phyloP scores from a whole-genome alignment of 2,888 invertebrate genomes.

The Harpagoxenus sublaevis region DNA sequence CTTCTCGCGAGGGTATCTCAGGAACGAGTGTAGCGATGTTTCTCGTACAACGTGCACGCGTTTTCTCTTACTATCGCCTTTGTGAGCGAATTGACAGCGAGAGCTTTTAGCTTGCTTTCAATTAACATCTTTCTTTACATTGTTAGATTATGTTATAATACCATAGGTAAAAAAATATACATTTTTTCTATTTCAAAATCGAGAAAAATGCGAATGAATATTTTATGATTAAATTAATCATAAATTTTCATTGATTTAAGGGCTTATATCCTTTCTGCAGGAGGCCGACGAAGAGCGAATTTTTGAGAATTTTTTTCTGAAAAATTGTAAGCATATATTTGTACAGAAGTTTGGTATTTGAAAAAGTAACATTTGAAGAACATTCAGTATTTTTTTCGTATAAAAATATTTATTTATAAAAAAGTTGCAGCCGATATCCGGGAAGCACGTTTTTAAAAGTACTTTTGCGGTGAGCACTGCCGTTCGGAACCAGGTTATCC shows the following conservation, averaged over 20 bases:
- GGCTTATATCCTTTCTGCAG: too few relatives aligned
- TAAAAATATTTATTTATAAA: too few relatives aligned
- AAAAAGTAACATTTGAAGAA: too few relatives aligned
- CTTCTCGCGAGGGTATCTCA: conserved; percentile 11
- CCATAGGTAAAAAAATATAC: background rate
- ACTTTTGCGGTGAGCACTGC: too few relatives aligned
- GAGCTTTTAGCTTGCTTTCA: background rate
- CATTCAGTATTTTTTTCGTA: too few relatives aligned
- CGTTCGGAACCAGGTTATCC: too few relatives aligned
- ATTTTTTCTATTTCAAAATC: background rate
- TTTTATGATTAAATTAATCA: background rate
- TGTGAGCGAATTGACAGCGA: background rate
- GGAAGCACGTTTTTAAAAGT: too few relatives aligned
- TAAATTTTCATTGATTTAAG: background rate
- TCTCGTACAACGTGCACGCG: conserved; percentile 12
- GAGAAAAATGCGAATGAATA: background rate
- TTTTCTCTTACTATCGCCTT: background rate
- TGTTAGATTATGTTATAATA: background rate
- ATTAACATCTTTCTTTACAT: background rate
- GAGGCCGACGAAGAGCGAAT: too few relatives aligned
- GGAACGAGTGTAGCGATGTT: conserved; percentile 40
- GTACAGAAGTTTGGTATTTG: too few relatives aligned
- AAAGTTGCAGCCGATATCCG: too few relatives aligned
- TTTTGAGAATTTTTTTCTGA: too few relatives aligned
- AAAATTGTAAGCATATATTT: too few relatives aligned